These are phyloP conservation scores for Neodiprion lecontei DNA, from an alignment of 1,140 invertebrate species.

Conservation along the genomic window DNA sequence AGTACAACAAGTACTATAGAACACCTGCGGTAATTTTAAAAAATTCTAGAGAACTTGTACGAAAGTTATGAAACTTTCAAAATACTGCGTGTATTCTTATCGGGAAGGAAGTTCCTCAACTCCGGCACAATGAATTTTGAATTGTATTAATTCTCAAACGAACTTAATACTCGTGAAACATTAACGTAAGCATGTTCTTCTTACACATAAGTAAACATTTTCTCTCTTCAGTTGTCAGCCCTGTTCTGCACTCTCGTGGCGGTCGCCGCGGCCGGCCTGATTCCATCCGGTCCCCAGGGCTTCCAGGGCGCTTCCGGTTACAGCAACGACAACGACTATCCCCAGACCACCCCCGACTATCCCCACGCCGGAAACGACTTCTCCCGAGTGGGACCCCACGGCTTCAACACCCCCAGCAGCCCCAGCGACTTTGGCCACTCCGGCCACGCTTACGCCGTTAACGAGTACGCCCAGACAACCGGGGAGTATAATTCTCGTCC, in stretches of 20 bases:
- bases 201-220: too few relatives aligned
- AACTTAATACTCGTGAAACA: too few relatives aligned
- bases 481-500: neutral
- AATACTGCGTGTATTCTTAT: too few relatives aligned
- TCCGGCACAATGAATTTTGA: too few relatives aligned
- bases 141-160: too few relatives aligned
- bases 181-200: too few relatives aligned
- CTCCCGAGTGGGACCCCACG: too few relatives aligned
- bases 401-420: slow-evolving; percentile 25
- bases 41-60: too few relatives aligned
- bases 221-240: neutral
- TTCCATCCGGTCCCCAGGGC: neutral
- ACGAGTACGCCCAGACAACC: neutral
- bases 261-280: neutral
- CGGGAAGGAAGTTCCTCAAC: too few relatives aligned
- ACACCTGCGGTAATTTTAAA: too few relatives aligned
- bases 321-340: neutral
- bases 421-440: slow-evolving; percentile 29
- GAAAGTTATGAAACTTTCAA: too few relatives aligned
- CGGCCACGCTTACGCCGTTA: slow-evolving; percentile 17
- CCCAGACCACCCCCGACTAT: neutral
- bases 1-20: too few relatives aligned
- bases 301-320: neutral
- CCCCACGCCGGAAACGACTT: neutral
- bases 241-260: neutral